phyloP scores from a whole-genome alignment of 2,888 invertebrate genomes.

The Empis livida region DNA sequence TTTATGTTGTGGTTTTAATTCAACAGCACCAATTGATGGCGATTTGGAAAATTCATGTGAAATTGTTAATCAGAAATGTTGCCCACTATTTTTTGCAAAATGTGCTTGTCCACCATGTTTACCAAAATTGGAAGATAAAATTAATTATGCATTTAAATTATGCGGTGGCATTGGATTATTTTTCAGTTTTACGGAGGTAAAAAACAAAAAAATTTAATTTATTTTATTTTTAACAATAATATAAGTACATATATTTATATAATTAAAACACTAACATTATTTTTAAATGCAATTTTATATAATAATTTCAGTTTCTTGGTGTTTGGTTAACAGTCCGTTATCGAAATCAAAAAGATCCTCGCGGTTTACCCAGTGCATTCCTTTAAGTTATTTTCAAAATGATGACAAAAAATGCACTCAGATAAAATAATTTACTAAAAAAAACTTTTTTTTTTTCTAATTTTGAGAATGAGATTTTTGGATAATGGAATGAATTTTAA shows the following conservation, averaged over 20 bases:
- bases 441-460: background rate
- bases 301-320: slow-evolving; percentile 77
- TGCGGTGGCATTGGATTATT: slow-evolving; percentile 89
- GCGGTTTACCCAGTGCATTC: slow-evolving; percentile 94
- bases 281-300: slow-evolving; percentile 5
- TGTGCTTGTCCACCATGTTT: slow-evolving; percentile 65
- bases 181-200: slow-evolving; percentile 96
- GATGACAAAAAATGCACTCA: background rate
- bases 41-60: slow-evolving; percentile 44
- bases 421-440: slow-evolving; percentile 1
- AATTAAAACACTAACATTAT: too few relatives aligned
- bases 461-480: background rate
- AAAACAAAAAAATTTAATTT: background rate
- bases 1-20: slow-evolving; percentile 72
- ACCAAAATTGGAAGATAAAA: slow-evolving; percentile 57
- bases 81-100: slow-evolving; percentile 27
- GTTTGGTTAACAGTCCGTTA: slow-evolving; percentile 76
- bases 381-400: slow-evolving; percentile 47
- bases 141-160: slow-evolving; percentile 75
- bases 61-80: slow-evolving; percentile 44
- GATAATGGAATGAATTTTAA: background rate
- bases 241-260: too few relatives aligned
- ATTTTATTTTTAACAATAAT: background rate
- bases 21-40: slow-evolving; percentile 22
- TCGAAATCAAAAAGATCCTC: slow-evolving; percentile 96